Percentiles rank a stretch among this genome's conserved stretches.
Evolutionary conservation across 2,797 vertebrate species (phyloP).

Genomic region (Enteromius viviparus): DNA sequence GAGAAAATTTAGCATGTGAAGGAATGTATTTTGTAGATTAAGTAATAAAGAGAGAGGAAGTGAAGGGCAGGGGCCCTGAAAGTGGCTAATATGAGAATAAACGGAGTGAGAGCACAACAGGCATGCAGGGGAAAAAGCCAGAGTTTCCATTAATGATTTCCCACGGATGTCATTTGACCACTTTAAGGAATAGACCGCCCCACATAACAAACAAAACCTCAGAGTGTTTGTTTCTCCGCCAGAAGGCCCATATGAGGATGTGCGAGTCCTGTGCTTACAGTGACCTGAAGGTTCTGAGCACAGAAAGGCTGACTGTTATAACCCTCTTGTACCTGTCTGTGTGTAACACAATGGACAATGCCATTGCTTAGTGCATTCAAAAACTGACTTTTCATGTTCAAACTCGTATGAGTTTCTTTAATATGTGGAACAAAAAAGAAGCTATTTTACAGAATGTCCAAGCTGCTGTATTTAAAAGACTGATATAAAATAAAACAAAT

Average conservation of each 20-base stretch:
- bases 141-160: conserved; percentile 72
- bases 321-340: neutral
- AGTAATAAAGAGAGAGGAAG: conserved; percentile 44
- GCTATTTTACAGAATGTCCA: conserved; percentile 21
- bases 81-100: conserved; percentile 32
- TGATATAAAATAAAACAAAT: neutral
- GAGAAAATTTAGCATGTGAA: neutral
- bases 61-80: conserved; percentile 5
- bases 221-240: conserved; percentile 50
- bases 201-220: conserved; percentile 50
- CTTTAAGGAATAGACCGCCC: conserved; percentile 58
- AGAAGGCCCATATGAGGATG: conserved; percentile 18
- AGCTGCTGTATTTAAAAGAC: neutral
- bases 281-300: neutral
- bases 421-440: neutral
- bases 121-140: conserved; percentile 45
- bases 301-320: neutral
- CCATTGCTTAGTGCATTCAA: neutral
- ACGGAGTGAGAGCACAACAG: conserved; percentile 11
- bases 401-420: neutral
- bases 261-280: neutral
- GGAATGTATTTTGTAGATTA: neutral
- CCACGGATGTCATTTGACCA: conserved; percentile 69
- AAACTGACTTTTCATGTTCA: neutral
- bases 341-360: neutral